Percentiles rank a stretch among this genome's conserved stretches.
phyloP scores from a whole-genome alignment of 2,113 vertebrate species.

The Acanthisitta chloris region DNA sequence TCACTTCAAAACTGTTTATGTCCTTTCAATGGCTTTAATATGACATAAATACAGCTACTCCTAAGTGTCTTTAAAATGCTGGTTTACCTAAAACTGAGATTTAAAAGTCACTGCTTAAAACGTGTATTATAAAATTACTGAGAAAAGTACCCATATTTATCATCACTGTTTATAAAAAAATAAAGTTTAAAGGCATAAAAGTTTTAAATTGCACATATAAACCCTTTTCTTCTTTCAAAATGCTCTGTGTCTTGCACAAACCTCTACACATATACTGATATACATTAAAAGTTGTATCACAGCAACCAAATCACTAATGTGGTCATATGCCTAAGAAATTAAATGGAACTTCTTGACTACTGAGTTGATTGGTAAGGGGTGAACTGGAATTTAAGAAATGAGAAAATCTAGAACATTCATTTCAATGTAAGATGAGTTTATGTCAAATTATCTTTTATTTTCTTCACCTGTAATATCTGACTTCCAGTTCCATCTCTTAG shows the following conservation, averaged over 20 bases:
- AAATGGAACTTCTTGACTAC: not conserved
- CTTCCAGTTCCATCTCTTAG: constrained; percentile 90
- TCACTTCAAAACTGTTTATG: not conserved
- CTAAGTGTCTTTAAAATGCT: not conserved
- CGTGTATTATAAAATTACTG: not conserved
- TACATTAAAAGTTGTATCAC: constrained; percentile 47
- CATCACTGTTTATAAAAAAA: not conserved
- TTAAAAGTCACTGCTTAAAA: not conserved
- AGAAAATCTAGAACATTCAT: not conserved
- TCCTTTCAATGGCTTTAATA: not conserved
- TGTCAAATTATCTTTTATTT: constrained; percentile 17
- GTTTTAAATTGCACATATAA: not conserved
- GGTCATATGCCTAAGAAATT: constrained; percentile 12
- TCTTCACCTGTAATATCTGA: constrained; percentile 94
- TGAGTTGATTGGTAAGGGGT: not conserved
- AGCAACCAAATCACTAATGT: constrained; percentile 35
- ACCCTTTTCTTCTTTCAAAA: constrained; percentile 15
- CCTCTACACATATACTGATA: not conserved
- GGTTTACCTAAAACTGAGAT: not conserved
- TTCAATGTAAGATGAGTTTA: not conserved
- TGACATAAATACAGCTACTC: not conserved
- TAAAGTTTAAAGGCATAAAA: not conserved
- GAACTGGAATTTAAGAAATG: not conserved
- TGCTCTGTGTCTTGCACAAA: not conserved
- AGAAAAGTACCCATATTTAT: not conserved